Evolutionary conservation across 2,888 invertebrate genomes (phyloP).

Genomic region (Tiliacea aurago): DNA sequence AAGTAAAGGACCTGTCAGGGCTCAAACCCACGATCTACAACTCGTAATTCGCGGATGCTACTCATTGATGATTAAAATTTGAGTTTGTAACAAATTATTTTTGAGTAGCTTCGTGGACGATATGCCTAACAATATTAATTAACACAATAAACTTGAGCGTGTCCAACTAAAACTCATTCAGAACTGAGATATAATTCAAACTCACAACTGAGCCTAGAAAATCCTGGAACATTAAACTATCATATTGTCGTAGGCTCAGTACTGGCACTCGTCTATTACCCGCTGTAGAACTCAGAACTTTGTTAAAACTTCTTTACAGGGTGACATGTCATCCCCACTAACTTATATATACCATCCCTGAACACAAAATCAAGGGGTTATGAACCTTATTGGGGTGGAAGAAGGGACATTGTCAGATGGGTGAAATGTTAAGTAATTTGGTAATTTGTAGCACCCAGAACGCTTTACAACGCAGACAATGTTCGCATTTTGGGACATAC

Average conservation of each 20-base stretch:
- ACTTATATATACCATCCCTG: not conserved
- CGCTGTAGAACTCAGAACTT: slow-evolving; percentile 55
- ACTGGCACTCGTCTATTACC: slow-evolving; percentile 57
- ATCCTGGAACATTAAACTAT: slow-evolving; percentile 58
- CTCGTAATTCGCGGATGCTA: too few relatives aligned
- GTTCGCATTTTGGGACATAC: slow-evolving; percentile 44
- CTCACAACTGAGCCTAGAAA: slow-evolving; percentile 43
- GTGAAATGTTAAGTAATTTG: slow-evolving; percentile 5
- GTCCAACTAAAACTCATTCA: slow-evolving; percentile 39
- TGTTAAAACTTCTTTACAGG: slow-evolving; percentile 59
- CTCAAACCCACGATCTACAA: too few relatives aligned
- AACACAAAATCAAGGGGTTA: slow-evolving; percentile 9
- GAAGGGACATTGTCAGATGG: not conserved
- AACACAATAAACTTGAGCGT: slow-evolving; percentile 23
- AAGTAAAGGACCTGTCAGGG: too few relatives aligned
- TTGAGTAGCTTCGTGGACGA: not conserved
- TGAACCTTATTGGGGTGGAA: slow-evolving; percentile 15
- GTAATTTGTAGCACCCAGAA: slow-evolving; percentile 47
- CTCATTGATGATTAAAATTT: not conserved
- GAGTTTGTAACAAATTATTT: not conserved
- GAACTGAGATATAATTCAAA: slow-evolving; percentile 23
- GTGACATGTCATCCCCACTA: slow-evolving; percentile 52
- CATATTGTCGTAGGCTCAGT: slow-evolving; percentile 51
- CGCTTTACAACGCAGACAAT: slow-evolving; percentile 48
- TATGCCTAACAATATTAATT: slow-evolving; percentile 18